Base-by-base conservation (phyloP, 2,888 invertebrate species). In the Mycogona germanica region DNA sequence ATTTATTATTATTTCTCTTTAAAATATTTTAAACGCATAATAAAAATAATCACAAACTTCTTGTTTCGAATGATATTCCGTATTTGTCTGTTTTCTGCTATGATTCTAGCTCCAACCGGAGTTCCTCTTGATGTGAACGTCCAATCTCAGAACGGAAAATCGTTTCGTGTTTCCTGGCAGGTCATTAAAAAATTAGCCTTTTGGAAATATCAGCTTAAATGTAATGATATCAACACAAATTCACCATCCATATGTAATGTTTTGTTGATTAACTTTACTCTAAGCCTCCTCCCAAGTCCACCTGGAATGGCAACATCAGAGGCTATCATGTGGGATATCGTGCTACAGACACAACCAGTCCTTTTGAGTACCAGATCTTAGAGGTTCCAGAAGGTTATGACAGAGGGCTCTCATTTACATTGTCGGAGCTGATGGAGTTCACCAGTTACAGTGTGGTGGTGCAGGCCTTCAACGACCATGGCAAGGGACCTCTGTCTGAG, bases 361-460 rank as follows among this genome's bases (percentile, higher is more conserved):
- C 48, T 5, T 54, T 49, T 35, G 30, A 26, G 3, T 54, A 29
- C 23, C 26, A 40, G 21, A 23, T 54, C 28, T 19, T 54, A 17
- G 54, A 54, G 25, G 26, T 54, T 9, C 54, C 54, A 3, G 54
- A 49, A 49, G 54, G 54, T 1, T 54, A 54, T 32, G 49, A 54
- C 49, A 54, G 42, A 29, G 54, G 54, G 7, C 29, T 54, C n/a
- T 54, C 49, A 1, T 54, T 37, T 23, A 54, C 54, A 21, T 21
- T 54, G 7, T 21, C 47, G 7, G 41, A 49, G 9, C 17, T 54
- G 48, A 49, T 49, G 25, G 54, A 49, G 38, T 49, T 49, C 23
- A 54, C 54, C 1, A 48, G 26, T 5, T 54, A 54, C 32, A 32
- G 29, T 25, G 30, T 54, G 21, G 49, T 49, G 4, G 49, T 54